These are phyloP conservation scores for Planococcus citri DNA, from an alignment of 1,140 invertebrate species.

Conservation along the genomic window DNA sequence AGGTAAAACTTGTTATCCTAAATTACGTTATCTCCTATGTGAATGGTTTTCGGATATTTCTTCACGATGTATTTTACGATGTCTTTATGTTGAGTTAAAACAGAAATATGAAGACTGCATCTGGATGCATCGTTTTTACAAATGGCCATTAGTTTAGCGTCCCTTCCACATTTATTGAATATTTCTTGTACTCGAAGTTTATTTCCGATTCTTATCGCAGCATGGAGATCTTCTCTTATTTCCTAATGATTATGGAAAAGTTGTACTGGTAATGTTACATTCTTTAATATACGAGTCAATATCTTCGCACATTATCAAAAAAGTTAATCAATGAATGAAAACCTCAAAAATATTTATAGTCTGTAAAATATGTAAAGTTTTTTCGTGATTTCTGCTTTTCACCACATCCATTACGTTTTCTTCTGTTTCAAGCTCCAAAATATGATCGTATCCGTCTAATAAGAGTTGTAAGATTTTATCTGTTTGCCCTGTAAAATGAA, in stretches of 20 bases:
- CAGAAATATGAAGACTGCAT: conserved; percentile 65
- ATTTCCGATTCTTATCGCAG: conserved; percentile 54
- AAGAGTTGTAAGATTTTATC: conserved; percentile 62
- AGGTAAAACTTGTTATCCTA: too few species aligned
- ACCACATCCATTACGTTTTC: conserved; percentile 53
- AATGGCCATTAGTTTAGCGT: conserved; percentile 51
- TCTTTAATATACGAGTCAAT: too few species aligned
- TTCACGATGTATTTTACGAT: conserved; percentile 59
- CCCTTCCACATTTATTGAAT: conserved; percentile 43
- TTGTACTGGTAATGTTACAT: conserved; percentile 7
- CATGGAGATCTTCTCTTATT: conserved; percentile 59
- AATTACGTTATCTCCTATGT: conserved; percentile 75
- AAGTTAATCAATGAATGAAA: background rate
- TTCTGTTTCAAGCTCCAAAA: conserved; percentile 63
- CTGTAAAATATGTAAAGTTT: conserved; percentile 50
- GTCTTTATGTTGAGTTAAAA: conserved; percentile 62
- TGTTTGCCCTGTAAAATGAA: conserved; percentile 50
- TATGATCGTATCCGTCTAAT: conserved; percentile 74
- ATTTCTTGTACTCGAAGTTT: conserved; percentile 40
- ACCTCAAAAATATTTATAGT: conserved; percentile 60
- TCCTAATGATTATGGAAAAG: conserved; percentile 41
- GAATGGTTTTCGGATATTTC: conserved; percentile 54
- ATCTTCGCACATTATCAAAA: too few species aligned
- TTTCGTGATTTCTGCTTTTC: conserved; percentile 45
- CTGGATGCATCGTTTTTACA: conserved; percentile 56